Evolutionary conservation across 2,113 vertebrate species (phyloP).

Genomic region (Pluvialis apricaria): DNA sequence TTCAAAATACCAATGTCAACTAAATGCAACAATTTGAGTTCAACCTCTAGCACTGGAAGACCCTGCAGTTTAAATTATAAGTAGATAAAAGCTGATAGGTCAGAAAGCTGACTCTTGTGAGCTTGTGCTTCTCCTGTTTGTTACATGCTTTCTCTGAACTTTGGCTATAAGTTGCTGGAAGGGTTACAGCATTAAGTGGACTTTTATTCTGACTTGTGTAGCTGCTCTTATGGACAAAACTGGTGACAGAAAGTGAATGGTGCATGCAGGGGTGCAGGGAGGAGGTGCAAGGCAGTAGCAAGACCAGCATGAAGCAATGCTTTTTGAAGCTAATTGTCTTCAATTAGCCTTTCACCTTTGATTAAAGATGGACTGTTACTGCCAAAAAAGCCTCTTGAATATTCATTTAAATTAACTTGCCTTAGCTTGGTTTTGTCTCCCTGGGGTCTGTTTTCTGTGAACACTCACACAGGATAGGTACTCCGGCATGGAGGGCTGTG

Average conservation of each 20-base stretch:
- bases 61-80: not conserved
- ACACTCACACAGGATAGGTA: not conserved
- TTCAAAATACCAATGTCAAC: not conserved
- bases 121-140: not conserved
- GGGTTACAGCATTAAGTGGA: not conserved
- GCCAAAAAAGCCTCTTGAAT: constrained; percentile 25
- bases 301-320: not conserved
- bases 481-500: not conserved
- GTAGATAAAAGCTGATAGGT: not conserved
- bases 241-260: not conserved
- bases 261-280: not conserved
- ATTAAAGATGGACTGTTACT: not conserved
- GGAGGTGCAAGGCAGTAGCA: not conserved
- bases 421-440: not conserved
- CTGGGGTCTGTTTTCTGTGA: not conserved
- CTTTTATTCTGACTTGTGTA: not conserved
- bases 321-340: not conserved
- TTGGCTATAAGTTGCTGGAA: not conserved
- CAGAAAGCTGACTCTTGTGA: not conserved
- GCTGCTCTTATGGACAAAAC: not conserved
- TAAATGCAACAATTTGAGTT: not conserved
- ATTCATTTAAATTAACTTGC: constrained; percentile 27
- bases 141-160: not conserved
- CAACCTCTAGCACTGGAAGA: not conserved
- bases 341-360: constrained; percentile 43